Base-by-base conservation (phyloP, 2,113 vertebrate genomes). In the Prietella phreatophila region DNA sequence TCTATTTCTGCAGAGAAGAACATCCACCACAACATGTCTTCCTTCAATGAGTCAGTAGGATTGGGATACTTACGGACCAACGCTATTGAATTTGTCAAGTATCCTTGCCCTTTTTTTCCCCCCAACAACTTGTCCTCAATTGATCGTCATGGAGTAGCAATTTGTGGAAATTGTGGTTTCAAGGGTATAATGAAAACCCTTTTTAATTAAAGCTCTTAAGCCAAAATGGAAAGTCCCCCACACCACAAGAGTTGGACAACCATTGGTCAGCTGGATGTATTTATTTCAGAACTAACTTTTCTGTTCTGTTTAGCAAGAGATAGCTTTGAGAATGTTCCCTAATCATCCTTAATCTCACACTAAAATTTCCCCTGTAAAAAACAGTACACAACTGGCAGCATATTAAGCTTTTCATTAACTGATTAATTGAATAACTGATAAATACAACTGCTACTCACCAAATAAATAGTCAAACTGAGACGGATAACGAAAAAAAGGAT, bases 61-160 rank as follows among this genome's bases (percentile, higher is more conserved):
- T 94, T 99, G 71, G 98, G 98, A 63, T 99, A 99, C 91, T 95
- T 99, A 93, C 99, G 99, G 96, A 99, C 98, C 0, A 98, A 98
- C 0, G 98, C 98, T 20, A 97, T 98, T 78, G 98, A 99, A 92
- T 99, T 99, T 90, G 98, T 98, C 88, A 99, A 99, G 98, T 99
- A 99, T 99, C 98, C 97, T 99, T 95, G 90, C 83, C 17, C 36
- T 56, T 30, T 33, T 14, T 84, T 56, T 4, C 50, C 50, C 47
- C 50, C 50, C n/a, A 84, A 36, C 65, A 71, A 67, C 50, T 85
- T 56, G 27, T 71, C 10, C 50, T 56, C 22, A 27, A 67, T 50
- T 69, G 50, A 67, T 25, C 11, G 15, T 56, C 58, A 8, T 63
- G n/a, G 36, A 36, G 75, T 30, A 83, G 36, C 39, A 84, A 17